These are phyloP conservation scores for Listronotus oregonensis DNA, from an alignment of 1,140 invertebrate species.

Conservation along the genomic window DNA sequence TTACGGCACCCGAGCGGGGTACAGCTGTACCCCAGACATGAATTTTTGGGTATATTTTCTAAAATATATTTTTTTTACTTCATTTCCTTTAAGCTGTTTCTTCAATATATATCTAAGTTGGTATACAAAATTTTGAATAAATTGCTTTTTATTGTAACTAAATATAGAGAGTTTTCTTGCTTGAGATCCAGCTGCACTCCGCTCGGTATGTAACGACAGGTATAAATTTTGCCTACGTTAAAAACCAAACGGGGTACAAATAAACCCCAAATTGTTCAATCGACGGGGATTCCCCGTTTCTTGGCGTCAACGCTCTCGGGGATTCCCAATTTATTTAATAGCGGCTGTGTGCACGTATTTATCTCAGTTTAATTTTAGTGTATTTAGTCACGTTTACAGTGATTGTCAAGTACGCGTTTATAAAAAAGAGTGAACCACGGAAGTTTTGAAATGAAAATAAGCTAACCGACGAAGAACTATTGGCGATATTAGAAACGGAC, in stretches of 20 bases:
- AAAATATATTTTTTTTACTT: constrained; percentile 20
- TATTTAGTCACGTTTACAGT: too few species aligned
- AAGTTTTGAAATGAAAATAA: too few species aligned
- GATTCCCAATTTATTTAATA: too few species aligned
- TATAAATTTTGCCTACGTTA: too few species aligned
- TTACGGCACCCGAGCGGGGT: constrained; percentile 21
- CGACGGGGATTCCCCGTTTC: constrained; percentile 8
- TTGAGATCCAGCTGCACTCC: neutral
- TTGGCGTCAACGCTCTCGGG: constrained; percentile 3
- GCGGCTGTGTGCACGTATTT: too few species aligned
- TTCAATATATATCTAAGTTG: neutral
- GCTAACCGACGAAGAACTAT: too few species aligned
- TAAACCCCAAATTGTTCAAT: neutral
- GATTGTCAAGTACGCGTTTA: too few species aligned
- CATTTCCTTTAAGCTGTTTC: constrained; percentile 12
- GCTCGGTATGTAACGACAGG: neutral
- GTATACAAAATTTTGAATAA: neutral
- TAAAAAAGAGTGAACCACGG: too few species aligned
- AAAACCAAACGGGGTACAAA: too few species aligned
- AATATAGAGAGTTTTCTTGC: constrained; percentile 19
- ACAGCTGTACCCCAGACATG: constrained; percentile 5
- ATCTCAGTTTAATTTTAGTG: too few species aligned
- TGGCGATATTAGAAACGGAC: too few species aligned
- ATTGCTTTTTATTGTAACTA: constrained; percentile 22
- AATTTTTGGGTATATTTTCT: constrained; percentile 21